phyloP scores from a whole-genome alignment of 2,888 invertebrate genomes.

The Rhynchonema sp. region DNA sequence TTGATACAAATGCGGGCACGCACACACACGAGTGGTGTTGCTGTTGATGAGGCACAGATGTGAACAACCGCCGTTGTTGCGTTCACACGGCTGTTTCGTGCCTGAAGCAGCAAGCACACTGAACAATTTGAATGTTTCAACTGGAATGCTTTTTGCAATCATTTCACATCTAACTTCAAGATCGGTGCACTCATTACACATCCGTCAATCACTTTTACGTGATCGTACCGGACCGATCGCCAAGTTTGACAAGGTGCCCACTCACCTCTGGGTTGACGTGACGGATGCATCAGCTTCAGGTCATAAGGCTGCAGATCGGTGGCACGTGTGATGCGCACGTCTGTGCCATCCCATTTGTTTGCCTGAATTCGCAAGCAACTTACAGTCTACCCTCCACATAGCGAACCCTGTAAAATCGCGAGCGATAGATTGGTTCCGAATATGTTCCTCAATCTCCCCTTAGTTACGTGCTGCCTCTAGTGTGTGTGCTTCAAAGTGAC shows the following conservation, averaged over 20 bases:
- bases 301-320: conserved; percentile 75
- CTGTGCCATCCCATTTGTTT: conserved; percentile 62
- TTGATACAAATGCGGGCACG: conserved; percentile 69
- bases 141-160: too few relatives aligned
- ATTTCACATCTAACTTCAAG: too few relatives aligned
- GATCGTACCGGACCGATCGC: too few relatives aligned
- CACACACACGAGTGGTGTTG: conserved; percentile 47
- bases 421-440: too few relatives aligned
- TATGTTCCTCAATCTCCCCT: too few relatives aligned
- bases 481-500: too few relatives aligned
- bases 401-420: too few relatives aligned
- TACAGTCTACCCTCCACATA: too few relatives aligned
- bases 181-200: too few relatives aligned
- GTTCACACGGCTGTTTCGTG: conserved; percentile 4
- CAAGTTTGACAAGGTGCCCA: neutral
- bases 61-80: conserved; percentile 54
- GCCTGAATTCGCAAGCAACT: too few relatives aligned
- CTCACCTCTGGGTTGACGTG: conserved; percentile 45
- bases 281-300: conserved; percentile 58
- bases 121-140: neutral
- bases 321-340: conserved; percentile 55
- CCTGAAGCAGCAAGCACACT: neutral
- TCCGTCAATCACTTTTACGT: too few relatives aligned
- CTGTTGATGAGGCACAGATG: conserved; percentile 58
- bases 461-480: too few relatives aligned